Conservation (phyloP, 2,888 invertebrate genomes). For the Stenotaenia linearis region DNA sequence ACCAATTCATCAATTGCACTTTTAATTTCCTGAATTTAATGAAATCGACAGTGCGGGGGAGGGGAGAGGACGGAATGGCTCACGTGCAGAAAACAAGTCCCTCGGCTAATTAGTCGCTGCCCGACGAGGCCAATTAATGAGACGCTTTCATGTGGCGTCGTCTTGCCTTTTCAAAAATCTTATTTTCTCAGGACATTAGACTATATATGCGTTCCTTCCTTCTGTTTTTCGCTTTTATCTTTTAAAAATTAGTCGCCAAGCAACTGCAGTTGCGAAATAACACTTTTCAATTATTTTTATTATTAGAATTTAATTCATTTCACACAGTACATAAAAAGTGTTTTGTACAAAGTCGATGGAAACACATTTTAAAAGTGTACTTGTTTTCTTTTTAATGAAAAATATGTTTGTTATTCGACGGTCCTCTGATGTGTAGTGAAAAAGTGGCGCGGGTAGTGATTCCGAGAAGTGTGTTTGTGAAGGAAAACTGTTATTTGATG, state of each 20-base stretch:
- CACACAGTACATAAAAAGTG: background rate
- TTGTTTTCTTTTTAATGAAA: background rate
- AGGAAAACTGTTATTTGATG: too few relatives aligned
- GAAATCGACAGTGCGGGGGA: slow-evolving; percentile 10
- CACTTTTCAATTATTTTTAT: background rate
- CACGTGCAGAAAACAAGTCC: slow-evolving; percentile 26
- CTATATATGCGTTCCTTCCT: background rate
- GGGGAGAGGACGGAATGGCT: slow-evolving; percentile 15
- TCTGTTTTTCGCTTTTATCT: background rate
- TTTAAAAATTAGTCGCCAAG: background rate
- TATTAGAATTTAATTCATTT: background rate
- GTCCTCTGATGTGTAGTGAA: too few relatives aligned
- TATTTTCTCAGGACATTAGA: slow-evolving; percentile 14
- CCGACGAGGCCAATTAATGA: slow-evolving; percentile 24
- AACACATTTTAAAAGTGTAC: too few relatives aligned
- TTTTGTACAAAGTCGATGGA: too few relatives aligned
- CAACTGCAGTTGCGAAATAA: background rate
- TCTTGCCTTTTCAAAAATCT: slow-evolving; percentile 14
- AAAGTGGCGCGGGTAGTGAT: too few relatives aligned
- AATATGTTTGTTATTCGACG: too few relatives aligned
- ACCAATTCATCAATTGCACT: slow-evolving; percentile 20
- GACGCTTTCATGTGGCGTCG: slow-evolving; percentile 10
- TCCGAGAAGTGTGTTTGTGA: too few relatives aligned
- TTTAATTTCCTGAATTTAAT: slow-evolving; percentile 26
- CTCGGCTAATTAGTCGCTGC: slow-evolving; percentile 21